Evolutionary conservation across 1,140 invertebrate genomes (phyloP).

Genomic region (Aphidius gifuensis): DNA sequence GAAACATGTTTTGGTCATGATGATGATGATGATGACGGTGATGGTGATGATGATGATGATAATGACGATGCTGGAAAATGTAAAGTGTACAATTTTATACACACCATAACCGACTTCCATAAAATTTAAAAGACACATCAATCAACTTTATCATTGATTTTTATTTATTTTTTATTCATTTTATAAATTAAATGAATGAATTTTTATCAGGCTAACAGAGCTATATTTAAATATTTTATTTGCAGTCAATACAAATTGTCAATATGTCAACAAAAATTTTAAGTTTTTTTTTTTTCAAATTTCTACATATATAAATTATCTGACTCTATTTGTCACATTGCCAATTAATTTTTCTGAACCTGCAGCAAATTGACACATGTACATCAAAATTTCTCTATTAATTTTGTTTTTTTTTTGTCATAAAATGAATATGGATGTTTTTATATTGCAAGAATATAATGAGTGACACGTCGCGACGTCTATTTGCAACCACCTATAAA

Average conservation of each 20-base stretch:
- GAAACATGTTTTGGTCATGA: not conserved
- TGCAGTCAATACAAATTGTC: no score
- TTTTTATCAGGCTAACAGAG: no score
- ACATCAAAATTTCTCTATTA: constrained; percentile 33
- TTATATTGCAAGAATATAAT: not conserved
- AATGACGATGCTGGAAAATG: constrained; percentile 33
- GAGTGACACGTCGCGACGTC: constrained; percentile 8
- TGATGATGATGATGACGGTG: no score
- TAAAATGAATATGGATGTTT: constrained; percentile 32
- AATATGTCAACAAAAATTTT: no score
- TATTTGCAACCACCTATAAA: not conserved
- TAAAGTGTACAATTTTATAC: constrained; percentile 23
- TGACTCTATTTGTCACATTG: not conserved
- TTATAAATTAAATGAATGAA: no score
- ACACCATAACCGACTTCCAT: not conserved
- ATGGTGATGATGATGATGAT: no score
- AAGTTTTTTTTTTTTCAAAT: no score
- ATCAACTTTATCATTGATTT: not conserved
- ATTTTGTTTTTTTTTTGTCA: constrained; percentile 26
- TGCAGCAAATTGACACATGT: not conserved
- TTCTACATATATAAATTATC: not conserved
- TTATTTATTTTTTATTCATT: not conserved
- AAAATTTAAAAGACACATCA: not conserved
- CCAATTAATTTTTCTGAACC: not conserved
- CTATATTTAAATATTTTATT: no score